These are phyloP conservation scores for Dendrophyllia cribrosa DNA, from an alignment of 64 coral and sea anemone species.

Conservation along the genomic window DNA sequence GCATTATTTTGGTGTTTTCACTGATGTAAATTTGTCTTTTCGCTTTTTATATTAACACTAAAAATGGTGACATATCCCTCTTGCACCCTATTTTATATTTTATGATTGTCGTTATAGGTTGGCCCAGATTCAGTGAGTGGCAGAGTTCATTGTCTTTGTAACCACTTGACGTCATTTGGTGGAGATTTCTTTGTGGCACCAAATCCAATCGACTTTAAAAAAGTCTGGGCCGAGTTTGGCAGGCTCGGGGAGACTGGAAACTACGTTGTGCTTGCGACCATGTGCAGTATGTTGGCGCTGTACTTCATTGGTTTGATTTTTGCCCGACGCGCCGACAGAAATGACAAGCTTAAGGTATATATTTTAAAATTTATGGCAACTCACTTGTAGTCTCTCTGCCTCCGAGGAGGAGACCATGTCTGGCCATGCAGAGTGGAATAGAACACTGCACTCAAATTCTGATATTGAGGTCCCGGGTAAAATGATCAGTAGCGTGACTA, in stretches of 20 bases:
- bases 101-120: constrained; percentile 4
- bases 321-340: constrained; percentile 39
- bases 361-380: background rate
- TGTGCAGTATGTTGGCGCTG: constrained; percentile 12
- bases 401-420: too few species aligned
- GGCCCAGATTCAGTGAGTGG: constrained; percentile 5
- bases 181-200: constrained; percentile 61
- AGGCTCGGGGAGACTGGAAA: constrained; percentile 38
- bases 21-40: too few species aligned
- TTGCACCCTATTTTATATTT: too few species aligned
- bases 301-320: constrained; percentile 40
- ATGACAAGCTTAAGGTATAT: constrained; percentile 37
- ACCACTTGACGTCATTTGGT: constrained; percentile 66
- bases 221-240: constrained; percentile 45
- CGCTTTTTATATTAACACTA: too few species aligned
- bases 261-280: constrained; percentile 33
- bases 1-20: too few species aligned
- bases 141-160: constrained; percentile 44
- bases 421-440: too few species aligned
- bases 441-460: too few species aligned
- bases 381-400: background rate
- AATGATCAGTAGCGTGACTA: too few species aligned
- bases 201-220: constrained; percentile 68
- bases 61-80: too few species aligned
- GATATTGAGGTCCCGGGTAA: too few species aligned